Base-by-base conservation (phyloP, 2,113 vertebrate genomes). In the Planiliza haematocheilus region DNA sequence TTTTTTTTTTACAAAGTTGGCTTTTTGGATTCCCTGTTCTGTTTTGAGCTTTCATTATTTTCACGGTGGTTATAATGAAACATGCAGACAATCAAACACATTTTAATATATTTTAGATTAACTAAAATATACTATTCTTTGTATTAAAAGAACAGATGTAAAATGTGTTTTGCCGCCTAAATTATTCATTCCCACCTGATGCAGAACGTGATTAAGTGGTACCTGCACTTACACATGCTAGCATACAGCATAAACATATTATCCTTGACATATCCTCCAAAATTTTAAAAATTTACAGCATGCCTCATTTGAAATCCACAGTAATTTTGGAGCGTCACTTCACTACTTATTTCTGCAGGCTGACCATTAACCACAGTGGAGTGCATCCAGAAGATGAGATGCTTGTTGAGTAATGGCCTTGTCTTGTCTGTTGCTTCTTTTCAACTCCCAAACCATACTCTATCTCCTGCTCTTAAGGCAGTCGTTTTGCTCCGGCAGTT, bases 381-480 rank as follows among this genome's bases (percentile, higher is more conserved):
- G 16, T 38, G 42, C 60, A 73, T 36, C 37, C 11, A 39, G 20
- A 57, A 17, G 58, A 66, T 73, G 63, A 41, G 20, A 16, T 50
- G 46, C 50, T 53, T 52, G 36, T 51, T 74, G 69, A 82, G 37
- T 59, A 56, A 70, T 59, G 61, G 21, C 46, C 24, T 51, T 45
- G n/a, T 66, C 24, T 51, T 45, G n/a, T 66, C 36, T 70, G 50
- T 20, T 60, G 24, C 38, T 68, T 60, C 55, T 60, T 39, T 34
- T 70, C 56, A 70, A 12, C 61, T 65, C 42, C 11, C 24, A 20
- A 46, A 70, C 37, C 41, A 59, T 43, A 42, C 20, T 51, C 13
- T 7, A 10, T 52, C 38, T 39, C 7, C 37, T 58, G 56, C 58
- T 56, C 57, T 50, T 17, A 51, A 18, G 46, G 41, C 74, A 41